Percentiles rank a stretch among this genome's conserved stretches.
Conservation (phyloP, 2,888 invertebrate genomes). For the Amaurobius ferox region DNA sequence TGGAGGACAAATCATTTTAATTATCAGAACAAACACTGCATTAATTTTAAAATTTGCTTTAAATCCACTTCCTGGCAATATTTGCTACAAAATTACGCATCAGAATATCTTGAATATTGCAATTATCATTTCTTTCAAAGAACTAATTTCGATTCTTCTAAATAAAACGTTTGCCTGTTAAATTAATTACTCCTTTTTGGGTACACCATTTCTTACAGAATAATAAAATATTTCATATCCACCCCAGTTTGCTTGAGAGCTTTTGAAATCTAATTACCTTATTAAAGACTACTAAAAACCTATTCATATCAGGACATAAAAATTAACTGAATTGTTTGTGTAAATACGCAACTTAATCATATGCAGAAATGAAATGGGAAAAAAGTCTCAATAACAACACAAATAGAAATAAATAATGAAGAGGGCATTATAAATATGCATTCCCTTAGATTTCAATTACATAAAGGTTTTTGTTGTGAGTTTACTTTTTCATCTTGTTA, state of each 20-base stretch:
- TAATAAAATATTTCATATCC: constrained; percentile 10
- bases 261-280: constrained; percentile 54
- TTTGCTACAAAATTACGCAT: background rate
- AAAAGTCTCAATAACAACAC: constrained; percentile 5
- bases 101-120: background rate
- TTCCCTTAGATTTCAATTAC: constrained; percentile 47
- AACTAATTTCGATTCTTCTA: background rate
- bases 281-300: constrained; percentile 49
- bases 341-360: constrained; percentile 22
- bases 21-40: background rate
- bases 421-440: constrained; percentile 52
- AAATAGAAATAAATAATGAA: constrained; percentile 47
- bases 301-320: constrained; percentile 52
- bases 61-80: constrained; percentile 30
- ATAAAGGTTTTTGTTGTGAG: constrained; percentile 25
- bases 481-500: constrained; percentile 24
- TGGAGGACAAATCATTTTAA: background rate
- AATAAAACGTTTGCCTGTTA: constrained; percentile 2
- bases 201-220: background rate
- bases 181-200: constrained; percentile 25
- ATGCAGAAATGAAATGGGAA: background rate
- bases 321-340: constrained; percentile 44
- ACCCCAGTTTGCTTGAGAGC: background rate
- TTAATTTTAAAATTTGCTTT: constrained; percentile 51
- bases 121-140: constrained; percentile 1